Conservation (phyloP, 2,797 vertebrate species). For the Clarias laeviceps region DNA sequence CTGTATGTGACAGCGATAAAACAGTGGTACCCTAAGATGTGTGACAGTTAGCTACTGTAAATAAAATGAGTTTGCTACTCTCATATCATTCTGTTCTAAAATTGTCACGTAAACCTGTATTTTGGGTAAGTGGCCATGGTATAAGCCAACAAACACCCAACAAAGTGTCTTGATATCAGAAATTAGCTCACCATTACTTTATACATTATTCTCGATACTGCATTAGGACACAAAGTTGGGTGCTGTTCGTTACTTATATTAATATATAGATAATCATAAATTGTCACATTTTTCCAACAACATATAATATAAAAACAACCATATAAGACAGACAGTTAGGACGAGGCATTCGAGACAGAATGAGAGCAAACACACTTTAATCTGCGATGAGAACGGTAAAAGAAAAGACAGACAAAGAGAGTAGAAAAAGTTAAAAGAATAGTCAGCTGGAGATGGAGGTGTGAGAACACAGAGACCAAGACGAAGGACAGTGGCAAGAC, state of each 20-base stretch:
- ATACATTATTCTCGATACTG: neutral
- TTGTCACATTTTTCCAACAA: neutral
- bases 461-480: slow-evolving; percentile 7
- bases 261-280: neutral
- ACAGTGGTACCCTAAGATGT: neutral
- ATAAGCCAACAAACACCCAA: neutral
- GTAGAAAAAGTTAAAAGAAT: neutral
- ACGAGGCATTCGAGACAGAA: slow-evolving; percentile 37
- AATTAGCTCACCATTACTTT: neutral
- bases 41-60: neutral
- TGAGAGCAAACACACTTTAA: slow-evolving; percentile 5
- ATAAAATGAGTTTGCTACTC: neutral
- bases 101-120: neutral
- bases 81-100: neutral
- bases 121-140: neutral
- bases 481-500: slow-evolving; percentile 25
- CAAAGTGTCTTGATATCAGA: neutral
- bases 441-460: neutral
- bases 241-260: neutral
- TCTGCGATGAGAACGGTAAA: neutral
- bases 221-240: neutral
- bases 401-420: neutral
- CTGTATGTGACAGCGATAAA: neutral
- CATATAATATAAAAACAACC: slow-evolving; percentile 24
- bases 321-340: slow-evolving; percentile 42